Percentiles rank a stretch among this genome's conserved stretches.
phyloP scores from a whole-genome alignment of 92 coral and sea anemone genomes.

The Zoanthus gigantus region DNA sequence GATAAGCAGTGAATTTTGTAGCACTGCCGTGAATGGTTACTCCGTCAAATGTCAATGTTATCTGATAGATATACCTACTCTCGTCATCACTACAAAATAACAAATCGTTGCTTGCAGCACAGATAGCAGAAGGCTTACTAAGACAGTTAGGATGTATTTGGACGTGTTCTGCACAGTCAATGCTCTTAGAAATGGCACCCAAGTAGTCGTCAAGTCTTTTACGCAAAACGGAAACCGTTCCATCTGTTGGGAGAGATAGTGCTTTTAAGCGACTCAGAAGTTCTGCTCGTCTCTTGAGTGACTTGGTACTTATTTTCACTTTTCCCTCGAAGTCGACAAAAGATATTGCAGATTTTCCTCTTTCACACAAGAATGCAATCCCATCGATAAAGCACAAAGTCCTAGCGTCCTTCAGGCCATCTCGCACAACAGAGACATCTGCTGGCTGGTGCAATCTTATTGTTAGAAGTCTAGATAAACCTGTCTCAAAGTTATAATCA shows the following conservation, averaged over 20 bases:
- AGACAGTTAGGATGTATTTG: conserved; percentile 40
- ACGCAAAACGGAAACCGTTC: conserved; percentile 56
- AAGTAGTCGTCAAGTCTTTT: conserved; percentile 30
- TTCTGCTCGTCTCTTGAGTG: conserved; percentile 59
- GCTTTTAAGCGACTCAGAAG: conserved; percentile 16
- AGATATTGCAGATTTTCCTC: neutral
- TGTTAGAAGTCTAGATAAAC: conserved; percentile 47
- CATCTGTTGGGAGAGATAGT: conserved; percentile 55
- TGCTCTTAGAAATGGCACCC: conserved; percentile 44
- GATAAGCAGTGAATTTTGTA: conserved; percentile 48
- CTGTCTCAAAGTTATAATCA: conserved; percentile 61
- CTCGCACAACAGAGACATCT: conserved; percentile 48
- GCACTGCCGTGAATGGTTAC: too few relatives aligned
- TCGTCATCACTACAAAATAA: conserved; percentile 61
- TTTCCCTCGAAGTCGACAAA: conserved; percentile 57
- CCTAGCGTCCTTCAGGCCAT: conserved; percentile 35
- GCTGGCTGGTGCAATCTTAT: conserved; percentile 51
- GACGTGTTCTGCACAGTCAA: conserved; percentile 50
- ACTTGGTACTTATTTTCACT: conserved; percentile 29
- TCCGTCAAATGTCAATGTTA: conserved; percentile 34
- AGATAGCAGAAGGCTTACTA: conserved; percentile 48
- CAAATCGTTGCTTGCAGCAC: conserved; percentile 53
- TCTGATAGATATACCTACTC: conserved; percentile 39
- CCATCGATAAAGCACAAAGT: conserved; percentile 37
- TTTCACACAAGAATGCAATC: conserved; percentile 16